Evolutionary conservation across 2,888 invertebrate genomes (phyloP).

Genomic region (Drosophila dives): DNA sequence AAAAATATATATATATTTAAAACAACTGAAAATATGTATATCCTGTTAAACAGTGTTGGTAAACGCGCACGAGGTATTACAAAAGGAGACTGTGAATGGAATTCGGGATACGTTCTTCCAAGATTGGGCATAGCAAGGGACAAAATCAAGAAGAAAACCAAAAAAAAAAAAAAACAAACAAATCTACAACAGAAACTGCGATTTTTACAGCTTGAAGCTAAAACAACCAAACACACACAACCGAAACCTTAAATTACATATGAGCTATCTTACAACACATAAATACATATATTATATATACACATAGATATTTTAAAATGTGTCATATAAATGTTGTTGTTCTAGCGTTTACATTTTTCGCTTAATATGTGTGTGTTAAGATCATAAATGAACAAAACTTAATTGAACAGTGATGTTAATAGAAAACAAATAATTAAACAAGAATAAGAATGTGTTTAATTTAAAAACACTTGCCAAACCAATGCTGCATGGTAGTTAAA

Average conservation of each 20-base stretch:
- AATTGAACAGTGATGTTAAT: conserved; percentile 32
- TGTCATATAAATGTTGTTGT: conserved; percentile 49
- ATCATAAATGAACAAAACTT: conserved; percentile 42
- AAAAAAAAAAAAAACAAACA: conserved; percentile 27
- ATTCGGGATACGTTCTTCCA: conserved; percentile 59
- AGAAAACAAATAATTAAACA: conserved; percentile 1
- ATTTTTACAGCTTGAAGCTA: conserved; percentile 77
- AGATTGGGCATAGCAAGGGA: conserved; percentile 52
- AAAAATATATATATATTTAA: not conserved
- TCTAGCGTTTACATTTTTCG: conserved; percentile 45
- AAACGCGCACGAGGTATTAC: conserved; percentile 51
- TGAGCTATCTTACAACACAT: conserved; percentile 40
- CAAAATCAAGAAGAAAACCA: conserved; percentile 31
- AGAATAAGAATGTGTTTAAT: not conserved
- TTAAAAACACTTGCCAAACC: conserved; percentile 14
- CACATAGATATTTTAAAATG: conserved; percentile 31
- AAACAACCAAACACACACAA: conserved; percentile 29
- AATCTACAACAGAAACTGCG: conserved; percentile 61
- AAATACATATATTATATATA: not conserved
- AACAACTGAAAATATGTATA: conserved; percentile 6
- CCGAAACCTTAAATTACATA: conserved; percentile 21
- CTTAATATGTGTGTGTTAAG: conserved; percentile 59
- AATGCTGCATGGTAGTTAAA: conserved; percentile 4
- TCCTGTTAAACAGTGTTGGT: conserved; percentile 48
- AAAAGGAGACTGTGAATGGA: conserved; percentile 53